Percentiles rank a stretch among this genome's conserved stretches.
These are phyloP conservation scores for Eilema caniola DNA, from an alignment of 2,888 invertebrate species.

Conservation along the genomic window DNA sequence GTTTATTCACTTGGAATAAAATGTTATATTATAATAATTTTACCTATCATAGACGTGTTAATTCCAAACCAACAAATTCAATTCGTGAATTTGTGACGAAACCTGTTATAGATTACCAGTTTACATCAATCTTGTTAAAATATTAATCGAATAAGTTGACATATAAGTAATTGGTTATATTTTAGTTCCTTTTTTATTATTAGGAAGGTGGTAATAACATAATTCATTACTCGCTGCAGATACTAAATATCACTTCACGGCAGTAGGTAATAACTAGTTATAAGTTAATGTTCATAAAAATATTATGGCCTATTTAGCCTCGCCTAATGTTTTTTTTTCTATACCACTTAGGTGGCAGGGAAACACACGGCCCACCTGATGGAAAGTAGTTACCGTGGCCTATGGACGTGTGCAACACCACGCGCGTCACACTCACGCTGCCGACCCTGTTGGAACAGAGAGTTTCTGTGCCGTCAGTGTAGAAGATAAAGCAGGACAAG, in stretches of 20 bases:
- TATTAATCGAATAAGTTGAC: neutral
- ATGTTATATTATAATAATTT: neutral
- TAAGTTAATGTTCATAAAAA: slow-evolving; percentile 51
- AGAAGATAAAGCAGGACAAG: no score
- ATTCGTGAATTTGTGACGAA: neutral
- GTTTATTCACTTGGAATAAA: neutral
- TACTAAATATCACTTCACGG: slow-evolving; percentile 32
- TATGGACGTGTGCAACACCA: no score
- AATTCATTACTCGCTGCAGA: slow-evolving; percentile 28
- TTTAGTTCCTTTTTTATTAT: neutral
- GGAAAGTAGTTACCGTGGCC: no score
- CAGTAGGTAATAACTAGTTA: no score
- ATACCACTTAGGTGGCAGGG: no score
- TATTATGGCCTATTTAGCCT: slow-evolving; percentile 52
- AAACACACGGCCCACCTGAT: no score
- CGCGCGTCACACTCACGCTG: no score
- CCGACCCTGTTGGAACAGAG: no score
- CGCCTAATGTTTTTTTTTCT: slow-evolving; percentile 45
- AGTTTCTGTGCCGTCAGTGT: no score
- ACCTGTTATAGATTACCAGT: no score
- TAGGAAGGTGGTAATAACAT: neutral
- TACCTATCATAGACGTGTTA: neutral
- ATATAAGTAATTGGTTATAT: no score
- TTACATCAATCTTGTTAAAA: no score
- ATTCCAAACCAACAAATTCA: neutral